A percentile compares a stretch with the other conserved stretches of the same genome.
These are phyloP conservation scores for Sycophaga agraensis DNA, from an alignment of 1,140 invertebrate species.

Conservation along the genomic window DNA sequence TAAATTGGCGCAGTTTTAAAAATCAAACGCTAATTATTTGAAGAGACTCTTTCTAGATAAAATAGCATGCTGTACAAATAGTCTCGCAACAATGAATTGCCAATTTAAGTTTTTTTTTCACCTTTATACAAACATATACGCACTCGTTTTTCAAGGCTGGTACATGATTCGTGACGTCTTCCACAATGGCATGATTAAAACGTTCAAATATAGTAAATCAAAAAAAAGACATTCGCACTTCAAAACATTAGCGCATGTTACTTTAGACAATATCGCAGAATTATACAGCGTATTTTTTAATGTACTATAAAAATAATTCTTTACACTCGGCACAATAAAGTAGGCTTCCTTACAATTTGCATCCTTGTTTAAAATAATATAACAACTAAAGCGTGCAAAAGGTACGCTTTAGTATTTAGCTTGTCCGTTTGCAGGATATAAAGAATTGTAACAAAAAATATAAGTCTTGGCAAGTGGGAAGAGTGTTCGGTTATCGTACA, in stretches of 20 bases:
- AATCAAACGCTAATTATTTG: constrained; percentile 10
- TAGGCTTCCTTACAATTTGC: constrained; percentile 15
- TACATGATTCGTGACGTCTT: not conserved
- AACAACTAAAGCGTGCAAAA: constrained; percentile 24
- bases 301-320: constrained; percentile 33
- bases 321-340: constrained; percentile 4
- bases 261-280: constrained; percentile 28
- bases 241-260: constrained; percentile 27
- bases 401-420: constrained; percentile 6
- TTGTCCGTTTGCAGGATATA: constrained; percentile 22
- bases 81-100: not conserved
- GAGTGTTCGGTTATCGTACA: constrained; percentile 19
- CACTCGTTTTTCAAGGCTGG: not conserved
- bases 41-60: not conserved
- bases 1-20: constrained; percentile 10
- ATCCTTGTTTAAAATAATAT: constrained; percentile 21
- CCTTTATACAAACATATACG: not conserved
- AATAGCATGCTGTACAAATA: constrained; percentile 20
- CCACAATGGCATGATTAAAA: constrained; percentile 10
- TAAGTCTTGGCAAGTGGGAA: constrained; percentile 23
- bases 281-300: constrained; percentile 33
- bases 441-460: constrained; percentile 9
- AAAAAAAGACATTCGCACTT: constrained; percentile 28
- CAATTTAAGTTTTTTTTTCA: not conserved
- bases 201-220: constrained; percentile 26